Evolutionary conservation across 2,888 invertebrate species (phyloP).

Genomic region (Magallana nippona): DNA sequence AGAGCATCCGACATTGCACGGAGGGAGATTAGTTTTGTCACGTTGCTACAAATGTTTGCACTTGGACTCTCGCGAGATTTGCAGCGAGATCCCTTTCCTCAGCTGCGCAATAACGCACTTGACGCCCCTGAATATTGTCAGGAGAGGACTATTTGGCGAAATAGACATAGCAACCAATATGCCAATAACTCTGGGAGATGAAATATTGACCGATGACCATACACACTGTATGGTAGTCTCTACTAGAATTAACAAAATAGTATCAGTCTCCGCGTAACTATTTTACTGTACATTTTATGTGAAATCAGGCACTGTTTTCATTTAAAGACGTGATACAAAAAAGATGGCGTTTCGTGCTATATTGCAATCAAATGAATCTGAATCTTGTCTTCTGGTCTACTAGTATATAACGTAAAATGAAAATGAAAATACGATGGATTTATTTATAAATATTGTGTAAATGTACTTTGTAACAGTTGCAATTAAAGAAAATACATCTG

Average conservation of each 20-base stretch:
- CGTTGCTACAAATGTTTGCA: conserved; percentile 39
- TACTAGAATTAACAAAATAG: background rate
- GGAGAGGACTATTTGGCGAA: conserved; percentile 31
- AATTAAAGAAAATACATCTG: no score
- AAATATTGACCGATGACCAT: conserved; percentile 10
- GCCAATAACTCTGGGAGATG: conserved; percentile 18
- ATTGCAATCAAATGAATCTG: no score
- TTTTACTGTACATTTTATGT: background rate
- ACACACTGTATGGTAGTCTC: background rate
- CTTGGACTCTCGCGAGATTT: conserved; percentile 44
- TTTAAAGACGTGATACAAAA: no score
- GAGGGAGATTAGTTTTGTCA: conserved; percentile 47
- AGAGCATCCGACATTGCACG: conserved; percentile 35
- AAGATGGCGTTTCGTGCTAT: no score
- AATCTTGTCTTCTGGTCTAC: no score
- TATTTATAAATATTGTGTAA: no score
- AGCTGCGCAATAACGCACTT: conserved; percentile 38
- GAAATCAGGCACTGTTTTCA: no score
- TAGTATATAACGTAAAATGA: no score
- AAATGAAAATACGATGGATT: no score
- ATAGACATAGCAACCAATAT: conserved; percentile 32
- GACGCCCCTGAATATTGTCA: conserved; percentile 43
- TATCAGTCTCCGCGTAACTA: background rate
- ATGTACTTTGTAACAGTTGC: no score
- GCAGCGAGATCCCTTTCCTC: conserved; percentile 35